Evolutionary conservation across 2,113 vertebrate genomes (phyloP).

Genomic region (Propithecus coquereli): DNA sequence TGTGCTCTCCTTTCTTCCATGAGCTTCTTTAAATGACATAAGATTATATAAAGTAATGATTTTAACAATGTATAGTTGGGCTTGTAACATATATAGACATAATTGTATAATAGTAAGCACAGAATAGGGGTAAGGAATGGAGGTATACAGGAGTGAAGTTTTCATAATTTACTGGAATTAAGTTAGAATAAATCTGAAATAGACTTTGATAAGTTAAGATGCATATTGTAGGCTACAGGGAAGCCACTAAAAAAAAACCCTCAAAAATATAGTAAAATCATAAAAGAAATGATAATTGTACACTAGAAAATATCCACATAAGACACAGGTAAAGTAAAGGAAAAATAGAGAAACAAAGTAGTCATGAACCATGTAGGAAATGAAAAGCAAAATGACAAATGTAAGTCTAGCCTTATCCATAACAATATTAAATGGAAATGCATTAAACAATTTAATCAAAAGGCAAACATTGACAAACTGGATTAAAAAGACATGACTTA

Average conservation of each 20-base stretch:
- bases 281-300: neutral
- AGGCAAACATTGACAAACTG: neutral
- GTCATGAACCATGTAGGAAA: neutral
- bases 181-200: neutral
- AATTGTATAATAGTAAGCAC: neutral
- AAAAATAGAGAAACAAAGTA: neutral
- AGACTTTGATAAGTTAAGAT: neutral
- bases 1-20: neutral
- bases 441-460: neutral
- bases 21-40: neutral
- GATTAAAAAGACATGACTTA: no score
- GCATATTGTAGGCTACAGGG: neutral
- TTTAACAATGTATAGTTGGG: neutral
- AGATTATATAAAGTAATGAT: neutral
- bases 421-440: neutral
- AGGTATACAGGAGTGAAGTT: neutral
- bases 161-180: neutral
- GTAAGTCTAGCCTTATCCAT: neutral
- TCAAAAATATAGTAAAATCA: neutral
- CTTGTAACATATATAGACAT: neutral
- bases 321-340: neutral
- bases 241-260: neutral
- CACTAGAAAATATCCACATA: neutral
- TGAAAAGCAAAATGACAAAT: neutral
- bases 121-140: neutral